Percentiles rank a stretch among this genome's conserved stretches.
These are phyloP conservation scores for Tamias sibiricus DNA, from an alignment of 2,113 vertebrate genomes.

Conservation along the genomic window DNA sequence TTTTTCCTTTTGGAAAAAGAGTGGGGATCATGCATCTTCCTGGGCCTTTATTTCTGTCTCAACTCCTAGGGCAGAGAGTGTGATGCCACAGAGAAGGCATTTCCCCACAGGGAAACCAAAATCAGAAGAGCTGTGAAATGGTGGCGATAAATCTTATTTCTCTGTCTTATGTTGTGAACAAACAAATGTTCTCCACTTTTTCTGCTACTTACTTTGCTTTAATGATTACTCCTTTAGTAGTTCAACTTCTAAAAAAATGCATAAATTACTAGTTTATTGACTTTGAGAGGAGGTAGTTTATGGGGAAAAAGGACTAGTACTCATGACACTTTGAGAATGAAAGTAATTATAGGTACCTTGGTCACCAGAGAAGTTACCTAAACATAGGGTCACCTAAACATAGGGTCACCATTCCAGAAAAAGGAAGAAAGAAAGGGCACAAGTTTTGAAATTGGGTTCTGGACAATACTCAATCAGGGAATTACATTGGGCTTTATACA, in stretches of 20 bases:
- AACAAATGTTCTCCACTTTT: slow-evolving; percentile 5
- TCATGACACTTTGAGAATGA: background rate
- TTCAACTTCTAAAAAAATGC: slow-evolving; percentile 27
- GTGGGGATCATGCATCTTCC: slow-evolving; percentile 36
- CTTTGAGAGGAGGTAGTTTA: background rate
- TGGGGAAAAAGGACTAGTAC: background rate
- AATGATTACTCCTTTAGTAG: background rate
- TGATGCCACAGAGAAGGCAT: background rate
- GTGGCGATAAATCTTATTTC: background rate
- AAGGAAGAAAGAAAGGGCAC: background rate
- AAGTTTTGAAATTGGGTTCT: background rate
- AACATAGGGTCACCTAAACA: background rate
- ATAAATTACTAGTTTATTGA: background rate
- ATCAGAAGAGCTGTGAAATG: background rate
- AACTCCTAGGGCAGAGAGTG: background rate
- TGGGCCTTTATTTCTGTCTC: slow-evolving; percentile 58
- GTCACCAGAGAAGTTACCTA: background rate
- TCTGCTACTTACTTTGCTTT: slow-evolving; percentile 34
- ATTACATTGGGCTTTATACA: background rate
- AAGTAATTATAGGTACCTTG: background rate
- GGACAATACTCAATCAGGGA: background rate
- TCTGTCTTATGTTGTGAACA: background rate
- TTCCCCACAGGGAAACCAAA: background rate
- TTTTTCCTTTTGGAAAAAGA: background rate
- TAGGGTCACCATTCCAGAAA: background rate